A percentile compares a stretch with the other conserved stretches of the same genome.
Evolutionary conservation across 2,113 vertebrate species (phyloP).

Genomic region (Chionodraco myersi): DNA sequence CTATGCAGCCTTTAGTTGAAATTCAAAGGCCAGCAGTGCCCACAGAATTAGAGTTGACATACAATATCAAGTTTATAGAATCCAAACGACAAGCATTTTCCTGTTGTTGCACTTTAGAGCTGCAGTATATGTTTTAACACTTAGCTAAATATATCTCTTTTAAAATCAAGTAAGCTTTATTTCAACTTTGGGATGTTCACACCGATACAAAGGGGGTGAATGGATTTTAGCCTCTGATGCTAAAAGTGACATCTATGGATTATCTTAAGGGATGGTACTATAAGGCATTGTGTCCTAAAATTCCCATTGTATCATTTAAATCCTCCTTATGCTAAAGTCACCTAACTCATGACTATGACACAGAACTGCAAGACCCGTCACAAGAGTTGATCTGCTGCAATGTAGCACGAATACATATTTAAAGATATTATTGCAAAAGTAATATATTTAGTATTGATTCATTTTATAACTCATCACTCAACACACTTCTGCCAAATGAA

Average conservation of each 20-base stretch:
- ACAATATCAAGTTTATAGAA: slow-evolving; percentile 6
- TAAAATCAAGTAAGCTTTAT: background rate
- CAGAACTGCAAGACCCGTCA: too few species aligned
- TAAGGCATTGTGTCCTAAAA: background rate
- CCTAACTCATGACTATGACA: too few species aligned
- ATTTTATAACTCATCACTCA: background rate
- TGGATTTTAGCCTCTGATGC: background rate
- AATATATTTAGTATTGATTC: background rate
- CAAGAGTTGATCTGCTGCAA: too few species aligned
- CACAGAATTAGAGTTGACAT: slow-evolving; percentile 24
- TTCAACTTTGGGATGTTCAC: too few species aligned
- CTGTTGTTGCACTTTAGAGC: background rate
- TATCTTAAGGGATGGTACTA: background rate
- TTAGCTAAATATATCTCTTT: background rate
- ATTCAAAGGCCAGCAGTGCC: slow-evolving; percentile 41
- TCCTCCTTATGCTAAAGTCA: too few species aligned
- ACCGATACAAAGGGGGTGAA: background rate
- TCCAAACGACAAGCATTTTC: background rate
- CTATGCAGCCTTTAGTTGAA: slow-evolving; percentile 33
- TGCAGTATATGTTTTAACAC: background rate
- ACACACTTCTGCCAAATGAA: background rate
- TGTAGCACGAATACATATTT: too few species aligned
- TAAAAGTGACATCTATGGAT: background rate
- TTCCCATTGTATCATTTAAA: too few species aligned
- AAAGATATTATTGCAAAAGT: background rate